A percentile compares a stretch with the other conserved stretches of the same genome.
phyloP scores from a whole-genome alignment of 2,113 vertebrate genomes.

The Burhinus bistriatus region DNA sequence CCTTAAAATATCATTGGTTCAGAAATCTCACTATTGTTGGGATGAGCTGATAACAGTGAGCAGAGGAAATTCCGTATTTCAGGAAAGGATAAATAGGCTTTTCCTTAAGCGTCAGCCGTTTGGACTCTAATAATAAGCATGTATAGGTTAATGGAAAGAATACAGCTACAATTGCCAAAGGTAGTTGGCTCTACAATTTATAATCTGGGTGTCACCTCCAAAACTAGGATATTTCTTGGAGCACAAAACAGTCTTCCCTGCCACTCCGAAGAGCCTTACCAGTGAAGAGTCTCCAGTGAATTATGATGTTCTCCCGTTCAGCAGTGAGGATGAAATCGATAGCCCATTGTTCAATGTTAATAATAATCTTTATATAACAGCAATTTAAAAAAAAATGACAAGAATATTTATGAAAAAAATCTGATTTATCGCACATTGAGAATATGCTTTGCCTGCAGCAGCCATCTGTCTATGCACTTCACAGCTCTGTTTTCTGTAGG shows the following conservation, averaged over 20 bases:
- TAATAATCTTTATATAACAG: conserved; percentile 37
- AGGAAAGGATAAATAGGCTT: background rate
- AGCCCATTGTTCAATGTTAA: conserved; percentile 32
- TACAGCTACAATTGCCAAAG: background rate
- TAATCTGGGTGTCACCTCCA: background rate
- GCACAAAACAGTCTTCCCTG: background rate
- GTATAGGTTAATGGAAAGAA: background rate
- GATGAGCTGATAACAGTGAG: background rate
- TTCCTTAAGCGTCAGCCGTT: background rate
- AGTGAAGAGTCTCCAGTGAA: background rate
- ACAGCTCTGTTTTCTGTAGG: conserved; percentile 53
- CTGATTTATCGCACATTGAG: conserved; percentile 16
- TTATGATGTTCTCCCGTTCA: background rate
- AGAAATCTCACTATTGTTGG: background rate
- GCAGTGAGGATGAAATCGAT: background rate
- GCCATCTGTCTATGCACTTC: conserved; percentile 63
- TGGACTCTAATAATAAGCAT: background rate
- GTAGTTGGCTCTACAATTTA: background rate
- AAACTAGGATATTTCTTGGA: background rate
- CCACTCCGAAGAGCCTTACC: background rate
- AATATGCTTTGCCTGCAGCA: conserved; percentile 60
- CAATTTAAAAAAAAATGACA: background rate
- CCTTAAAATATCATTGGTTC: background rate
- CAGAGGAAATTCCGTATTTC: background rate
- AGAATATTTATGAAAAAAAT: conserved; percentile 45